phyloP scores from a whole-genome alignment of 1,140 invertebrate genomes.

The Papilio glaucus region DNA sequence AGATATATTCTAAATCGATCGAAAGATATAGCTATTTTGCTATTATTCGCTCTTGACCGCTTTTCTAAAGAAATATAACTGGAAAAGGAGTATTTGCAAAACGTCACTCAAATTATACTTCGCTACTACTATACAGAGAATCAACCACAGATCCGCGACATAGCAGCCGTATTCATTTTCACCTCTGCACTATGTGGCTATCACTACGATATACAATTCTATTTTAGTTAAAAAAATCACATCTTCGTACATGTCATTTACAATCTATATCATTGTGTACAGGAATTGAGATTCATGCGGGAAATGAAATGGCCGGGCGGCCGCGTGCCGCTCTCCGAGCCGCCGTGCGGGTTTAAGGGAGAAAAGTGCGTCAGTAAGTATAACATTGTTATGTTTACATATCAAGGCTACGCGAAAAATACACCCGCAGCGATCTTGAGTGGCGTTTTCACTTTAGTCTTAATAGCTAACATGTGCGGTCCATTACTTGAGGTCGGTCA shows the following conservation, averaged over 20 bases:
- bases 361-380: constrained; percentile 95
- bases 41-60: too few relatives aligned
- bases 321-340: constrained; percentile 95
- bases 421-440: constrained; percentile 38
- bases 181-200: not conserved
- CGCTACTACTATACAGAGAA: too few relatives aligned
- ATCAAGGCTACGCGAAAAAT: constrained; percentile 38
- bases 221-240: not conserved
- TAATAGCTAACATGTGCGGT: constrained; percentile 51
- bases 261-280: constrained; percentile 41
- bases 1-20: too few relatives aligned
- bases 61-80: too few relatives aligned
- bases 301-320: constrained; percentile 90
- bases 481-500: constrained; percentile 37
- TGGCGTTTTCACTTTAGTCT: constrained; percentile 39
- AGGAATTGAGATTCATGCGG: constrained; percentile 88
- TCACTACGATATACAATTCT: not conserved
- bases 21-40: too few relatives aligned
- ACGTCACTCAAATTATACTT: too few relatives aligned
- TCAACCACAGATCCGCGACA: too few relatives aligned
- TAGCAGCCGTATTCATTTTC: not conserved
- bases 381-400: constrained; percentile 42
- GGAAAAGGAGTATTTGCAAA: too few relatives aligned
- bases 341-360: constrained; percentile 94
- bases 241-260: not conserved